phyloP scores from a whole-genome alignment of 2,888 invertebrate species.

The Scaptomyza tumidula region DNA sequence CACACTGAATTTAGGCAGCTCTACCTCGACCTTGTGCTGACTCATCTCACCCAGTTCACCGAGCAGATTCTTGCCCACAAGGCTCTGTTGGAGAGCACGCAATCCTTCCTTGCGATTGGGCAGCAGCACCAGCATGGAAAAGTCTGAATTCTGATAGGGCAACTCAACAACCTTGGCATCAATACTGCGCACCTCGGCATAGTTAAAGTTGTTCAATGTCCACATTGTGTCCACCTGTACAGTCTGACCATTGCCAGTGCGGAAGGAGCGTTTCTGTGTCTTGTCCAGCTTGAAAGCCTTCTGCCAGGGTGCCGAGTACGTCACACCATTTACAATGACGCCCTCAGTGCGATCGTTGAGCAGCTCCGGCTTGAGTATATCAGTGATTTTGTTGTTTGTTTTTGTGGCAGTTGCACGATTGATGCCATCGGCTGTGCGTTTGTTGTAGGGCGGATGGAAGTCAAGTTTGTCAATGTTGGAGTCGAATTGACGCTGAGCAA shows the following conservation, averaged over 20 bases:
- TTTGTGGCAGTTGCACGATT: conserved; percentile 92
- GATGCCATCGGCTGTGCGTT: conserved; percentile 87
- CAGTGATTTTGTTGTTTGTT: conserved; percentile 92
- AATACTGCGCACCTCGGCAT: conserved; percentile 84
- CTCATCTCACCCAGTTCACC: conserved; percentile 85
- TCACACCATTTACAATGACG: conserved; percentile 78
- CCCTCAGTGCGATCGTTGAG: conserved; percentile 81
- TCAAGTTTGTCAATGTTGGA: conserved; percentile 88
- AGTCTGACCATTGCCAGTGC: conserved; percentile 68
- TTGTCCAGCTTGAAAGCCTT: conserved; percentile 78
- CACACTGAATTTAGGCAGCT: conserved; percentile 92
- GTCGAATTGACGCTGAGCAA: conserved; percentile 88
- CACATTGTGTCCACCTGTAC: conserved; percentile 82
- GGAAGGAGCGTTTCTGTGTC: conserved; percentile 73
- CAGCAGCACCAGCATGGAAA: conserved; percentile 90
- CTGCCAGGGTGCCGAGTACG: conserved; percentile 77
- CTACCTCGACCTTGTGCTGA: conserved; percentile 87
- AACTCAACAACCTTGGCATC: conserved; percentile 88
- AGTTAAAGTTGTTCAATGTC: conserved; percentile 82
- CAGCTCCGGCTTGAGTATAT: conserved; percentile 87
- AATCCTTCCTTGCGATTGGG: conserved; percentile 90
- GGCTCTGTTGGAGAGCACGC: conserved; percentile 86
- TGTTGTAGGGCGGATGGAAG: conserved; percentile 86
- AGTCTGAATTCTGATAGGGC: conserved; percentile 88
- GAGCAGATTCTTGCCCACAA: conserved; percentile 86